A percentile compares a stretch with the other conserved stretches of the same genome.
Evolutionary conservation across 1,140 invertebrate species (phyloP).

Genomic region (Drosophila yakuba): DNA sequence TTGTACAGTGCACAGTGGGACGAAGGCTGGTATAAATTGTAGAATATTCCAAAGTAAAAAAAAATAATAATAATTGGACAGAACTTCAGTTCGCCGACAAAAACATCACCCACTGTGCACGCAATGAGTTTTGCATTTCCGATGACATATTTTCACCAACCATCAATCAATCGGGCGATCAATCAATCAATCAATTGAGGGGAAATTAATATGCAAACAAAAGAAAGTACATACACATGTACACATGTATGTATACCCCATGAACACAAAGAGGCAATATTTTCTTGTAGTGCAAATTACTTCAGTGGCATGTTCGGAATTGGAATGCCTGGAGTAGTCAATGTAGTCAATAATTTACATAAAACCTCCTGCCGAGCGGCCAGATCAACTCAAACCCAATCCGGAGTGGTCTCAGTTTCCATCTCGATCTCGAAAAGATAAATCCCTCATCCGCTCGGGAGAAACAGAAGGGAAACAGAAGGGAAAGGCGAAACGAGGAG

Average conservation of each 20-base stretch:
- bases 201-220: constrained; percentile 22
- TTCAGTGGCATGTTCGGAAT: constrained; percentile 10
- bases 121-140: constrained; percentile 36
- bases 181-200: constrained; percentile 29
- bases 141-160: constrained; percentile 34
- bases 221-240: background rate
- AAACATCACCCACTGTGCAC: constrained; percentile 19
- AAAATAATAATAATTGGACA: background rate
- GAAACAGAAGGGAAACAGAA: background rate
- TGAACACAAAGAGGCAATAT: background rate
- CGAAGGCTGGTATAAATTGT: background rate
- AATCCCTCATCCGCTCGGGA: constrained; percentile 1
- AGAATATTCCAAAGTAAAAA: background rate
- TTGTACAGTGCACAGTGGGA: constrained; percentile 25
- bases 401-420: constrained; percentile 38
- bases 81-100: no score
- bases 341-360: constrained; percentile 42
- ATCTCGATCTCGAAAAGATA: constrained; percentile 25
- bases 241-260: no score
- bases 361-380: constrained; percentile 2
- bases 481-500: background rate
- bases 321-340: constrained; percentile 28
- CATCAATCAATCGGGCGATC: constrained; percentile 40
- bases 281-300: constrained; percentile 14
- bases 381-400: constrained; percentile 35